These are phyloP conservation scores for Phallusia fumigata DNA, from an alignment of 23 tunicate species.

Conservation along the genomic window DNA sequence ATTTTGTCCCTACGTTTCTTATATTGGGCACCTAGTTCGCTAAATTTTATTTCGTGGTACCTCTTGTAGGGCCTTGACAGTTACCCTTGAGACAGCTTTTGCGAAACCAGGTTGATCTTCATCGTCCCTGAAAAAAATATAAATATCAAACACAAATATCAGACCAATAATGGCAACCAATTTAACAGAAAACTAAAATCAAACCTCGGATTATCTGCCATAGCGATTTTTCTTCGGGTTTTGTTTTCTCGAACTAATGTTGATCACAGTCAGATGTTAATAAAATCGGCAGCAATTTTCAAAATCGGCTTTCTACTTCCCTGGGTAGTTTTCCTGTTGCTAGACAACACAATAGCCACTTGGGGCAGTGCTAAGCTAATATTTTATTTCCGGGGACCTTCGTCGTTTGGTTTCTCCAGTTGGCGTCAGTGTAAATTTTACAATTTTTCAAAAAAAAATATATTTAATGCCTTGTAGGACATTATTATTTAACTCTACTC, in stretches of 20 bases:
- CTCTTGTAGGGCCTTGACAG: conserved; percentile 70
- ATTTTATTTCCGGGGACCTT: not conserved
- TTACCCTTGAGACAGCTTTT: conserved; percentile 67
- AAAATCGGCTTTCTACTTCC: not conserved
- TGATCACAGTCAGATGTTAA: not conserved
- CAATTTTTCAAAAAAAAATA: no score
- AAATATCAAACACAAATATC: not conserved
- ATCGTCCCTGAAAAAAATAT: conserved; percentile 10
- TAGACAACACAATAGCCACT: not conserved
- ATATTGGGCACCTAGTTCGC: no score
- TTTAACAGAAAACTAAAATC: not conserved
- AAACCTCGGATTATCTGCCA: not conserved
- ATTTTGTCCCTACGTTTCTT: no score
- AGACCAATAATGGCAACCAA: not conserved
- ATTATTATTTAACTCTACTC: no score
- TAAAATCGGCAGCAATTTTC: no score
- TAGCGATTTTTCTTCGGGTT: not conserved
- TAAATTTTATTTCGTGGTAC: not conserved
- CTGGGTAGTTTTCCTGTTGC: not conserved
- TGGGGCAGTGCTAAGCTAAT: not conserved
- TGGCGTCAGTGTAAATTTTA: no score
- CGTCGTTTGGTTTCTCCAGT: no score
- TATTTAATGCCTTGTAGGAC: no score
- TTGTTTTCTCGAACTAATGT: not conserved
- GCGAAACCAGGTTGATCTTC: conserved; percentile 44